These are phyloP conservation scores for Canis aureus DNA, from an alignment of 2,113 vertebrate genomes.

Conservation along the genomic window DNA sequence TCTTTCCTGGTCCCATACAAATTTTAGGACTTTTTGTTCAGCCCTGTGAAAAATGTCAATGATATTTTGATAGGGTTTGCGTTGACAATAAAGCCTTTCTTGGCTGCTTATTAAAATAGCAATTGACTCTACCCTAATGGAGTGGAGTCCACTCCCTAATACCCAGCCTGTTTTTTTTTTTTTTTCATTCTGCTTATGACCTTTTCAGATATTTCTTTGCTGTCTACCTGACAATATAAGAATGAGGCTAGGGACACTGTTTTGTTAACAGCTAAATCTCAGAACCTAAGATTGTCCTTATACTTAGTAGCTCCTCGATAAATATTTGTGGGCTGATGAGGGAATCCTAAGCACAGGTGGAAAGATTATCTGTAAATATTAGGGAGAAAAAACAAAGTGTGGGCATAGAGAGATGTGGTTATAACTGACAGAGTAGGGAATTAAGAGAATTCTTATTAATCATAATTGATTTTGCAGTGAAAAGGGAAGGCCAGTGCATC, in stretches of 20 bases:
- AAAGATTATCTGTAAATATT: not conserved
- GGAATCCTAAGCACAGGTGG: not conserved
- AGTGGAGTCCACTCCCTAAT: not conserved
- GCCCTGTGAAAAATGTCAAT: no score
- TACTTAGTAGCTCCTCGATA: not conserved
- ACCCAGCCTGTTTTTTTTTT: not conserved
- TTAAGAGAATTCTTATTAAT: not conserved
- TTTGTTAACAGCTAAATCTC: not conserved
- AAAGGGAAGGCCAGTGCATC: not conserved
- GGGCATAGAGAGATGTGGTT: not conserved
- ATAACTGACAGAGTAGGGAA: not conserved
- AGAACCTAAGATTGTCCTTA: not conserved
- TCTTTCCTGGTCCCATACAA: no score
- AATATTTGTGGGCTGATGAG: not conserved
- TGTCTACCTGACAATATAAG: not conserved
- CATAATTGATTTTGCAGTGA: not conserved
- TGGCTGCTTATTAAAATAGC: not conserved
- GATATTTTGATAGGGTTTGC: no score
- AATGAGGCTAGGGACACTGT: not conserved
- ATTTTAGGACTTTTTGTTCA: no score
- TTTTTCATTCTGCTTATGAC: not conserved
- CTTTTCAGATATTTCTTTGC: not conserved
- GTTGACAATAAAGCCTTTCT: not conserved
- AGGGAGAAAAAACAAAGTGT: not conserved
- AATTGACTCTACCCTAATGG: not conserved